Conservation (phyloP, 1,140 invertebrate genomes). For the Aphidius ervi region DNA sequence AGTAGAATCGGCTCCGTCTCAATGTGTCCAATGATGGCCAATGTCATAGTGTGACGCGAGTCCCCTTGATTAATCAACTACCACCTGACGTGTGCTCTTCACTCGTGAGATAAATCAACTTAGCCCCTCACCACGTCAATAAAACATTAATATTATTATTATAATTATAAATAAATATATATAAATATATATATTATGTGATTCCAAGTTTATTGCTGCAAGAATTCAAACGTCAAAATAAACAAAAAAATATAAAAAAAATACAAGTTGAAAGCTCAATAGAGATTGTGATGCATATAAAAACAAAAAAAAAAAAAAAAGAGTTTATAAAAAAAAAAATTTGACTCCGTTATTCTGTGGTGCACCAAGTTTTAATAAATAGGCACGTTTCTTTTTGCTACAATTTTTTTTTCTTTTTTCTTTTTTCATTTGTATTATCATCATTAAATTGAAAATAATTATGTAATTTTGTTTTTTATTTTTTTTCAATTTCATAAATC, state of each 20-base stretch:
- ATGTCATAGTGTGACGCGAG: constrained; percentile 40
- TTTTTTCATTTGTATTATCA: constrained; percentile 9
- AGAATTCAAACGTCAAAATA: constrained; percentile 12
- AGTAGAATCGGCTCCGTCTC: constrained; percentile 47
- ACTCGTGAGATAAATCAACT: constrained; percentile 23
- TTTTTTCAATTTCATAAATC: not conserved
- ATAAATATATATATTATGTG: no score
- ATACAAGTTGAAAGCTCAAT: constrained; percentile 23
- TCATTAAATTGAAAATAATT: not conserved
- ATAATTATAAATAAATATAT: no score
- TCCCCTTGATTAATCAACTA: constrained; percentile 26
- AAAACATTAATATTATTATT: not conserved
- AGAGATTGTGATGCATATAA: constrained; percentile 29
- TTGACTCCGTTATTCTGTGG: constrained; percentile 48
- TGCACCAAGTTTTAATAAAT: constrained; percentile 26
- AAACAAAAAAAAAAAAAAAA: constrained; percentile 14
- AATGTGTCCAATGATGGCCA: constrained; percentile 43
- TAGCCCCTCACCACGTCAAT: constrained; percentile 10
- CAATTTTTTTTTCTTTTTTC: constrained; percentile 25
- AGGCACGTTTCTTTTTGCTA: constrained; percentile 24
- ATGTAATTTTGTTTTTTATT: not conserved
- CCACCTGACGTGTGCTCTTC: constrained; percentile 30
- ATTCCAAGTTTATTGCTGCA: constrained; percentile 14
- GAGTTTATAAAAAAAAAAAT: no score
- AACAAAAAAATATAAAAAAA: not conserved